Evolutionary conservation across 2,797 vertebrate species (phyloP).

Genomic region (Avahi laniger): DNA sequence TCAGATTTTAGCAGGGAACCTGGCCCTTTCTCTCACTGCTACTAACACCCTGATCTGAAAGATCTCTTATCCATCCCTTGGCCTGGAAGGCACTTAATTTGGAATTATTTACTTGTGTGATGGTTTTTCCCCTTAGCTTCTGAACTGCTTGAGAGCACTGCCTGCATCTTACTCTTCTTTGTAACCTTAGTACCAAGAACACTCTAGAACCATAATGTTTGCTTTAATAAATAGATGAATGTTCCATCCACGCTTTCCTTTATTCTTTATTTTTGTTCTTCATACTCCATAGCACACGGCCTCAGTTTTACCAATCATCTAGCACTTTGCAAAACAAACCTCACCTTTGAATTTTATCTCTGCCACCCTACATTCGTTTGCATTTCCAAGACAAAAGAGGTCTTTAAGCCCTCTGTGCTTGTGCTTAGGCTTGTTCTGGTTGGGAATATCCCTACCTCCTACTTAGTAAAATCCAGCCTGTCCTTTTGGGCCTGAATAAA

Average conservation of each 20-base stretch:
- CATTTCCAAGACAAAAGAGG: not conserved
- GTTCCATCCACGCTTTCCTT: not conserved
- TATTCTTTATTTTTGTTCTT: not conserved
- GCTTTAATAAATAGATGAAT: not conserved
- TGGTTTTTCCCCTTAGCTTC: not conserved
- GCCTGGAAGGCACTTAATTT: not conserved
- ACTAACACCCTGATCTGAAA: accelerated
- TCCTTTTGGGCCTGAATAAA: not conserved
- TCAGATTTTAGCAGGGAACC: too few species aligned
- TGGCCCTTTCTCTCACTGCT: not conserved
- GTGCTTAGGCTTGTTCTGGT: not conserved
- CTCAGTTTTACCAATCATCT: not conserved
- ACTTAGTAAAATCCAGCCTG: not conserved
- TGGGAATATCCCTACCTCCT: not conserved
- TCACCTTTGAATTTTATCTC: not conserved
- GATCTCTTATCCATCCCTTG: not conserved
- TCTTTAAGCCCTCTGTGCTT: not conserved
- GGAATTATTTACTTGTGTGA: not conserved
- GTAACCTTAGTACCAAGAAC: not conserved
- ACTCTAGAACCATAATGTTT: not conserved
- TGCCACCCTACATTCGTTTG: not conserved
- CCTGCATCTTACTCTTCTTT: not conserved
- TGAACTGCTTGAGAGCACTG: not conserved
- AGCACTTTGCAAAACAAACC: not conserved
- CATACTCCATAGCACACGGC: not conserved